Evolutionary conservation across 2,888 invertebrate species (phyloP).

Genomic region (Shargacucullia verbasci): DNA sequence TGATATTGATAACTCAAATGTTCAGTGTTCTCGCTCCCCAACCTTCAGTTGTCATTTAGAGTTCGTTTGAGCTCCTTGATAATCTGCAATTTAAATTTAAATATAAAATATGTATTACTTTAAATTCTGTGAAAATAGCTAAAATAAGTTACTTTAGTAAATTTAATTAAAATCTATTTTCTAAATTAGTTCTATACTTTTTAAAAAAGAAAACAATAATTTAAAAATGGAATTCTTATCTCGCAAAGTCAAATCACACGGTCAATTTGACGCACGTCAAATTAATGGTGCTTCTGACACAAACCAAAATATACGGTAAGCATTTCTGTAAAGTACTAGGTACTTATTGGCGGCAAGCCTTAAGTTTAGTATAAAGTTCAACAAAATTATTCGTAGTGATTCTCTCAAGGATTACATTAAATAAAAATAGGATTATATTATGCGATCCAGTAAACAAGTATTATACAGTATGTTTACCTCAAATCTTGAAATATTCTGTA

Average conservation of each 20-base stretch:
- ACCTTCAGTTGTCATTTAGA: slow-evolving; percentile 81
- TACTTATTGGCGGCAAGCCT: not conserved
- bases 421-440: too few species aligned
- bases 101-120: slow-evolving; percentile 26
- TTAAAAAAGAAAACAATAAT: slow-evolving; percentile 23
- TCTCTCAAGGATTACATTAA: not conserved
- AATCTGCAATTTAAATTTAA: slow-evolving; percentile 19
- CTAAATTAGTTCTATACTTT: slow-evolving; percentile 65
- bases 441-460: slow-evolving; percentile 18
- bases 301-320: slow-evolving; percentile 75
- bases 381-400: slow-evolving; percentile 13
- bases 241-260: slow-evolving; percentile 77
- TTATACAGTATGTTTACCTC: slow-evolving; percentile 11
- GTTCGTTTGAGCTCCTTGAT: slow-evolving; percentile 69
- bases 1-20: slow-evolving; percentile 63
- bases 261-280: slow-evolving; percentile 76
- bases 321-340: slow-evolving; percentile 25
- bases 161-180: slow-evolving; percentile 21
- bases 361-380: slow-evolving; percentile 1
- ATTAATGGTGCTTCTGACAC: slow-evolving; percentile 75
- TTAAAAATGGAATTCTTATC: slow-evolving; percentile 80
- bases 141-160: slow-evolving; percentile 3
- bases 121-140: slow-evolving; percentile 8
- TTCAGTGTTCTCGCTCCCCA: slow-evolving; percentile 62
- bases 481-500: not conserved